A percentile compares a stretch with the other conserved stretches of the same genome.
Evolutionary conservation across 2,797 vertebrate genomes (phyloP).

Genomic region (Epinephelus coioides): DNA sequence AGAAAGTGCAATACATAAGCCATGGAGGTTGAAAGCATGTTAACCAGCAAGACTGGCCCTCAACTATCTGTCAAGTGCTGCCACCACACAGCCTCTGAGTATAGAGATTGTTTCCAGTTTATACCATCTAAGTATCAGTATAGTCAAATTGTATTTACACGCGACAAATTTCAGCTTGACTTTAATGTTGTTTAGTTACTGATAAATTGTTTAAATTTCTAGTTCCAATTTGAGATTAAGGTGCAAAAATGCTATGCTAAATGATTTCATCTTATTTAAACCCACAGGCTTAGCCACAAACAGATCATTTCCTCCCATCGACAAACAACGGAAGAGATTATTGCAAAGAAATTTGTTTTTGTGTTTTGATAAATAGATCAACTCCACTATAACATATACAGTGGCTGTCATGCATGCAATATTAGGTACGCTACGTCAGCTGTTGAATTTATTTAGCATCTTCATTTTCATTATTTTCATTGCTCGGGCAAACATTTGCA

Average conservation of each 20-base stretch:
- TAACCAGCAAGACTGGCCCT: too few relatives aligned
- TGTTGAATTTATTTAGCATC: slow-evolving; percentile 36
- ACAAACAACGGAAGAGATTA: not conserved
- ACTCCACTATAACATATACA: not conserved
- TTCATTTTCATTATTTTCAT: slow-evolving; percentile 33
- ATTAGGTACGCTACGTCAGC: slow-evolving; percentile 17
- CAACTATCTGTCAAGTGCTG: too few relatives aligned
- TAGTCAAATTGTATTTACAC: not conserved
- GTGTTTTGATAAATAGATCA: slow-evolving; percentile 27
- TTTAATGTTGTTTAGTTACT: not conserved
- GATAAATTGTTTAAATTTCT: too few relatives aligned
- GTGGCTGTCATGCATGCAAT: not conserved
- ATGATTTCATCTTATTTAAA: slow-evolving; percentile 7
- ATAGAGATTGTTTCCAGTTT: not conserved
- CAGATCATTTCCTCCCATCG: slow-evolving; percentile 24
- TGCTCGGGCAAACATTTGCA: slow-evolving; percentile 18
- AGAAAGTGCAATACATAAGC: too few relatives aligned
- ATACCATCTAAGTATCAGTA: too few relatives aligned
- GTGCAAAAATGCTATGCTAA: not conserved
- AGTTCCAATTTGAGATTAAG: not conserved
- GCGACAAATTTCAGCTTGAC: too few relatives aligned
- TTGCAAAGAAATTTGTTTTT: slow-evolving; percentile 11
- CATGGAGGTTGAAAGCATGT: too few relatives aligned
- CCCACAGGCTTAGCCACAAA: not conserved
- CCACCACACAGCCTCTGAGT: not conserved